Conservation (phyloP, 2,113 vertebrate species). For the Sprattus sprattus region DNA sequence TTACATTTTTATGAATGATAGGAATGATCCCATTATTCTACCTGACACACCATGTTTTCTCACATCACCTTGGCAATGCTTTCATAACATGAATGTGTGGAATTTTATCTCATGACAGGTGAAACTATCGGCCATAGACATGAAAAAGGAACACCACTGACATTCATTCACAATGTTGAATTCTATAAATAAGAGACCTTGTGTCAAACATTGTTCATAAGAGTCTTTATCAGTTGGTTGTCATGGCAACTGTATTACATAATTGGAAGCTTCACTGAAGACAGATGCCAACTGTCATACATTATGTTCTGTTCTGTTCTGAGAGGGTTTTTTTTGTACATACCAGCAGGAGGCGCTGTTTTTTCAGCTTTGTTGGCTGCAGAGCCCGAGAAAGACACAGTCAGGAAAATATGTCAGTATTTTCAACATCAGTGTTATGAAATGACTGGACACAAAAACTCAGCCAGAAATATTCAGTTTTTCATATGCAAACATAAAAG, state of each 20-base stretch:
- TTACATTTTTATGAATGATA: background rate
- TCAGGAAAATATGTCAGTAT: slow-evolving; percentile 47
- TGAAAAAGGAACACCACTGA: background rate
- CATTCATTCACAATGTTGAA: background rate
- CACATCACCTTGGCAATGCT: background rate
- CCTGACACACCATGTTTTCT: background rate
- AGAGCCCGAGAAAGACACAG: slow-evolving; percentile 60
- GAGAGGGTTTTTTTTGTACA: slow-evolving; percentile 43
- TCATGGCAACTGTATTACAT: background rate
- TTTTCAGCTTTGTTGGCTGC: slow-evolving; percentile 57
- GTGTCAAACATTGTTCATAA: slow-evolving; percentile 8
- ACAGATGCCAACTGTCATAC: background rate
- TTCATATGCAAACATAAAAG: background rate
- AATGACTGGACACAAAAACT: background rate
- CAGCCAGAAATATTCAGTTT: background rate
- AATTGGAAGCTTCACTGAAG: background rate
- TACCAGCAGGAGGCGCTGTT: slow-evolving; percentile 71
- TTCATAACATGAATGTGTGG: background rate
- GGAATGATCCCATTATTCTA: background rate
- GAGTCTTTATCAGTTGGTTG: background rate
- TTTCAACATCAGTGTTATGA: slow-evolving; percentile 51
- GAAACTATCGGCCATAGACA: background rate
- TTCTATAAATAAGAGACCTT: background rate
- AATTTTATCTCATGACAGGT: background rate
- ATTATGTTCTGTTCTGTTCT: background rate